Base-by-base conservation (phyloP, 2,113 vertebrate species). In the Macquaria ambigua region DNA sequence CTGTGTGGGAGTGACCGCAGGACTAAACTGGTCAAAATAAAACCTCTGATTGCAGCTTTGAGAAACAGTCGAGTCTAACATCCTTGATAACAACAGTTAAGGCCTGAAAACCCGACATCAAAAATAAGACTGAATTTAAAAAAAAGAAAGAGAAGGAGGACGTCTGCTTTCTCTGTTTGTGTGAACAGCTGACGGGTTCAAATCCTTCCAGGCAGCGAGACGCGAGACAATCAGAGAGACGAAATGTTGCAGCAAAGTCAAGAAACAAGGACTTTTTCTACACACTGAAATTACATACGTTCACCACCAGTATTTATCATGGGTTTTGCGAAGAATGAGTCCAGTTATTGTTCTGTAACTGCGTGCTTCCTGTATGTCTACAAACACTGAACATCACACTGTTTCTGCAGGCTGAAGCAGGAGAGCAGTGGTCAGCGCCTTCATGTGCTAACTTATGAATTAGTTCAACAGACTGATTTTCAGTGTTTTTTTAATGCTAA, bases 1-100 rank as follows among this genome's bases (percentile, higher is more conserved):
- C 79, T 12, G 90, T 56, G 87, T 91, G 88, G 87, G 89, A 81
- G 88, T 0, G 20, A 77, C 84, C 82, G 5, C 86, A 34, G n/a
- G 62, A 64, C 68, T 50, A 20, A 75, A 56, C 63, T 0, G 74
- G 67, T 39, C 84, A 63, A 62, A 84, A 79, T 71, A 79, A 82
- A 90, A 78, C 87, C 82, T 81, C 76, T 83, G 84, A 92, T 84
- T 91, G 87, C 72, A 91, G 88, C 86, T 86, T 82, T 74, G 81
- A 84, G 85, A 84, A 89, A 74, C 64, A 61, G 34, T 41, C 1
- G 5, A 76, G 87, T 61, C 75, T 6, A 63, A 50, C 64, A 58
- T 74, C 64, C 50, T 61, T 74, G 90, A 88, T 87, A 89, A 89
- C 87, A 82, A 81, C 82, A 34, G 90, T 79, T 67, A 20, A 48